Evolutionary conservation across 30 jellyfish, hydroid and myxozoan species (phyloP), one percentile per base, ranked within the genome.

Genomic region (Nemopilema nomurai): DNA sequence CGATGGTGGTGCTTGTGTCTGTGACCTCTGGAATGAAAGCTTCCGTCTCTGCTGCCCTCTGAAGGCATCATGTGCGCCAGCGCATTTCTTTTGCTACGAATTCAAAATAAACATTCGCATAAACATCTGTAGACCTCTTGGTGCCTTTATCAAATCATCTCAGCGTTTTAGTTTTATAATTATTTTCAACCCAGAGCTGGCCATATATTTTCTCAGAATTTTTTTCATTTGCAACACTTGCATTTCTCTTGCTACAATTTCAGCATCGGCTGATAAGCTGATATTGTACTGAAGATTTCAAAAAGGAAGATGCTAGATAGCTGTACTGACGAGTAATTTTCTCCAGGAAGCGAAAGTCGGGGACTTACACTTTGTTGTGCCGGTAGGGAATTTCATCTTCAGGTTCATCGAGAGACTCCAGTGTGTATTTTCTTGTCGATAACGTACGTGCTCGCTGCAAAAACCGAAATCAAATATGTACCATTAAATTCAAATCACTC

Each of bases 31-130:
- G 74, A 18, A 20, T 18, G 49, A 4, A 73, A 0, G 16, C 51
- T 51, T 32, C 83, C 83, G 21, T 66, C 50, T 32, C 27, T 30
- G 0, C 68, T 71, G 24, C 41, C 30, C 18, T 62, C 69, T 4
- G 91, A 41, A 28, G 96, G 85, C 28, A 85, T 77, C 98, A 86
- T 86, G 69, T 74, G 98, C 18, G 98, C 93, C 86, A 92, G 49
- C 4, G 98, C 94, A 62, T 80, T 53, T n/a, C 97, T 90, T 49
- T 92, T 92, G 0, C 98, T 92, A 51, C 23, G 87, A 71, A 41
- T 41, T 16, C 16, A n/a, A 84, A 51, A 74, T 49, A 9, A 4
- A 21, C 51, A 76, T 24, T 23, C 28, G 19, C 28, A 18, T 71
- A 71, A 71, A 8, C 30, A 24, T 17, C 16, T 16, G 30, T 16